Percentiles rank a stretch among this genome's conserved stretches.
Conservation (phyloP, 2,113 vertebrate species). For the Takifugu flavidus region DNA sequence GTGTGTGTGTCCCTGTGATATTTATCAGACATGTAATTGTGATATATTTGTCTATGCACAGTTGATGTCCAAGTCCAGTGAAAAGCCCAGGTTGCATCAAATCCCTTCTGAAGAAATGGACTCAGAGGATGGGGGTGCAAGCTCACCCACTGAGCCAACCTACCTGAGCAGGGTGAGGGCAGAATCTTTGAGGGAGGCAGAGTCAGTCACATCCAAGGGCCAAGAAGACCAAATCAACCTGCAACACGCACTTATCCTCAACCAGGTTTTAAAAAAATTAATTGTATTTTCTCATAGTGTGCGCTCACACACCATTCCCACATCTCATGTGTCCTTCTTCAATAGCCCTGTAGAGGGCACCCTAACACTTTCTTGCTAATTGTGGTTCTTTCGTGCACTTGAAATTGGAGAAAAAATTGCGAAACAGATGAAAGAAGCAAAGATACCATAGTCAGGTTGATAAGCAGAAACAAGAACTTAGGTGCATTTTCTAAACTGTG, state of each 20-base stretch:
- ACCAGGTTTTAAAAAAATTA: slow-evolving; percentile 71
- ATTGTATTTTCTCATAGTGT: neutral
- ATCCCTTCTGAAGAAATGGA: slow-evolving; percentile 94
- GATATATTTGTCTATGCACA: slow-evolving; percentile 28
- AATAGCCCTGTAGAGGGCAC: slow-evolving; percentile 53
- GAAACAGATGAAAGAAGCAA: too few species aligned
- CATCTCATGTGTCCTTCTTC: neutral
- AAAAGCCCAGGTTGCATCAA: slow-evolving; percentile 87
- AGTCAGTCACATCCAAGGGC: slow-evolving; percentile 56
- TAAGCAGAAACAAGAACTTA: too few species aligned
- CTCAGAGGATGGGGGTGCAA: slow-evolving; percentile 69
- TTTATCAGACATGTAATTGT: neutral
- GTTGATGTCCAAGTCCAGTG: slow-evolving; percentile 84
- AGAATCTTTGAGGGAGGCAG: slow-evolving; percentile 48
- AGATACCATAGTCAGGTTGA: too few species aligned
- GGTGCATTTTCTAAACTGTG: neutral
- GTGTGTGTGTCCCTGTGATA: too few species aligned
- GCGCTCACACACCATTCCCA: neutral
- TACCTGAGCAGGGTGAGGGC: slow-evolving; percentile 62
- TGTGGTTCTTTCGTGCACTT: neutral
- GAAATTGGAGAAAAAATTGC: too few species aligned
- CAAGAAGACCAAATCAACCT: slow-evolving; percentile 75
- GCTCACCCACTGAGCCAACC: slow-evolving; percentile 56
- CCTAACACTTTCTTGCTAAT: neutral
- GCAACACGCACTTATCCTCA: slow-evolving; percentile 74